Percentiles rank a stretch among this genome's conserved stretches.
phyloP scores from a whole-genome alignment of 1,140 invertebrate genomes.

The Drosophila leontia region DNA sequence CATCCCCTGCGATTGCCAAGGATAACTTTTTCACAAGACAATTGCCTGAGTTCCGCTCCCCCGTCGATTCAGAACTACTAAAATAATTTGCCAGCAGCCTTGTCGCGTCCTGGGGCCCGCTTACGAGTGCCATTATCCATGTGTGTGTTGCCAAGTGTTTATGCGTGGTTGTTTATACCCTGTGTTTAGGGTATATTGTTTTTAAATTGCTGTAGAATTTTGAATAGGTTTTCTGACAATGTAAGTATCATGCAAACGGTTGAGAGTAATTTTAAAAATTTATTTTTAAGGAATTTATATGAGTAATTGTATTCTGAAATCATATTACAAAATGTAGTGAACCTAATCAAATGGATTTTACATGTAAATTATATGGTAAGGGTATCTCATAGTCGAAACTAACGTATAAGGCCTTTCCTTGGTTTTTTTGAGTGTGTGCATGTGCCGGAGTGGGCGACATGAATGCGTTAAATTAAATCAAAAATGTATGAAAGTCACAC shows the following conservation, averaged over 20 bases:
- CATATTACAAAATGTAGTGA: not conserved
- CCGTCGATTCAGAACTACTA: conserved; percentile 35
- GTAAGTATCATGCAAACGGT: not conserved
- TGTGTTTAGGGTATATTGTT: not conserved
- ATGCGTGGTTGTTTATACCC: conserved; percentile 11
- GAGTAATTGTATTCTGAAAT: not conserved
- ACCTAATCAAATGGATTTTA: accelerated
- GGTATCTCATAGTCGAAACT: not conserved
- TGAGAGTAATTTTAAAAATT: not conserved
- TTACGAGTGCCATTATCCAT: conserved; percentile 46
- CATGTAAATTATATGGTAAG: not conserved
- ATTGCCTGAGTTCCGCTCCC: conserved; percentile 14
- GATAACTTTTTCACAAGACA: conserved; percentile 25
- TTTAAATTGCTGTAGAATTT: not conserved
- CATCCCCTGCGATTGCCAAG: conserved; percentile 21
- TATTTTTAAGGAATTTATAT: not conserved
- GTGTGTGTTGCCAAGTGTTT: conserved; percentile 34
- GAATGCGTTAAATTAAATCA: conserved; percentile 74
- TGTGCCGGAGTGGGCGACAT: conserved; percentile 15
- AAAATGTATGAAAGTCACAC: conserved; percentile 61
- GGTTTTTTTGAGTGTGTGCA: not conserved
- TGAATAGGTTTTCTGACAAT: not conserved
- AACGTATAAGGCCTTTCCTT: not conserved
- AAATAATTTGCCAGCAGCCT: conserved; percentile 58
- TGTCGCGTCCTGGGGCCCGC: conserved; percentile 40